Evolutionary conservation across 2,113 vertebrate species (phyloP).

Genomic region (Grammomys dolichurus): DNA sequence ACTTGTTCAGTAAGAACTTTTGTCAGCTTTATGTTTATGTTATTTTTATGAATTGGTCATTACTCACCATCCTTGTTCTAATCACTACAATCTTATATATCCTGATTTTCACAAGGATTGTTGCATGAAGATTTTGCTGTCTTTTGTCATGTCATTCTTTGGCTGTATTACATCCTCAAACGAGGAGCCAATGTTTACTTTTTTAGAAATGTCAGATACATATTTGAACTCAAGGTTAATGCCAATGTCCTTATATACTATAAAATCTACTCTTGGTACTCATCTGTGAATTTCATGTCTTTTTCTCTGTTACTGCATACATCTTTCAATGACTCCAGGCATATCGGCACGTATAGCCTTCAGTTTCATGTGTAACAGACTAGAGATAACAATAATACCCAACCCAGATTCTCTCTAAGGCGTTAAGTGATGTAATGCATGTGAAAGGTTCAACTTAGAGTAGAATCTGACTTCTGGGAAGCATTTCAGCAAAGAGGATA

Average conservation of each 20-base stretch:
- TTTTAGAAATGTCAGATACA: background rate
- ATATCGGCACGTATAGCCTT: background rate
- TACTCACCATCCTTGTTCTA: too few relatives aligned
- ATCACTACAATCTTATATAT: background rate
- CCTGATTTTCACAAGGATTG: background rate
- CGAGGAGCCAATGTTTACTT: background rate
- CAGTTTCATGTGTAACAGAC: background rate
- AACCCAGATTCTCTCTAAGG: background rate
- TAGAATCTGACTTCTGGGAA: slow-evolving; percentile 9
- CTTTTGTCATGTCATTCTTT: background rate
- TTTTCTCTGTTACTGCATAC: background rate
- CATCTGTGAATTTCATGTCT: background rate
- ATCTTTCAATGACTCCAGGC: background rate
- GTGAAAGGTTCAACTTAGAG: background rate
- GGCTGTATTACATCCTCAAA: background rate
- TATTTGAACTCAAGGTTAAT: background rate
- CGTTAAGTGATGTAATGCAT: background rate
- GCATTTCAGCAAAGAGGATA: background rate
- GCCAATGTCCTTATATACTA: background rate
- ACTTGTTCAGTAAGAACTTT: background rate
- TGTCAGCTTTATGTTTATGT: background rate
- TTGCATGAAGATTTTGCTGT: background rate
- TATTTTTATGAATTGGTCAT: background rate
- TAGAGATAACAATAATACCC: background rate
- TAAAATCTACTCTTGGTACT: background rate